Evolutionary conservation across 2,888 invertebrate genomes (phyloP).

Genomic region (Adelognathus sp.): DNA sequence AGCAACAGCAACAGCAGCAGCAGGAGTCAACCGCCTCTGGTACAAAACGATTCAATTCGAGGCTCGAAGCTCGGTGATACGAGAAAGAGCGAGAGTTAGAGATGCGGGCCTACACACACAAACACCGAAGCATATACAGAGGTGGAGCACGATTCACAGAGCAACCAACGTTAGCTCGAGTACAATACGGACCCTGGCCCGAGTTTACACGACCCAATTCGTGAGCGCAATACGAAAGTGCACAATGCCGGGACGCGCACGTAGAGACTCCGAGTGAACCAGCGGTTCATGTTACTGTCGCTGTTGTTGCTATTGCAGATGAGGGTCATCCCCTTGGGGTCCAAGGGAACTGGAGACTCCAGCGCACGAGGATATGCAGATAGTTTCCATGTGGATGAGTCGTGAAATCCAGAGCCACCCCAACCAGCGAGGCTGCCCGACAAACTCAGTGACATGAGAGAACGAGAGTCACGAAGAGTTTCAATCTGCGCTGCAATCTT

Average conservation of each 20-base stretch:
- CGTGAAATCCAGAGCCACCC: conserved; percentile 29
- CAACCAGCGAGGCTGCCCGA: conserved; percentile 2
- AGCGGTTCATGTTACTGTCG: conserved; percentile 5
- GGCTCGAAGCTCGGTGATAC: conserved; percentile 33
- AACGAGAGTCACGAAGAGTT: conserved; percentile 21
- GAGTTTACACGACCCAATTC: conserved; percentile 59
- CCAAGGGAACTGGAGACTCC: conserved; percentile 28
- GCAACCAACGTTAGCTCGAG: conserved; percentile 9
- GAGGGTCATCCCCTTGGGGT: conserved; percentile 53
- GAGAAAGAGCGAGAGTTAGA: conserved; percentile 40
- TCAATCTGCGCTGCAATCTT: background rate
- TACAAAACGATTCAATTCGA: conserved; percentile 51
- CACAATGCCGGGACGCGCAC: conserved; percentile 41
- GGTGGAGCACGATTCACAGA: conserved; percentile 39
- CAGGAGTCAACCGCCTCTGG: conserved; percentile 37
- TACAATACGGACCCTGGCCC: conserved; percentile 46
- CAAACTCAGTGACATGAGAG: background rate
- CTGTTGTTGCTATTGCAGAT: conserved; percentile 39
- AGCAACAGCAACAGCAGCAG: background rate
- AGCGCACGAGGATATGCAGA: background rate
- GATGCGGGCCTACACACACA: conserved; percentile 7
- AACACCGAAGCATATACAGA: background rate
- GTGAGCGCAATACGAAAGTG: conserved; percentile 55
- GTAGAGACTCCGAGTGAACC: background rate
- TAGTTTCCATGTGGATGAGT: conserved; percentile 33